phyloP scores from a whole-genome alignment of 2,113 vertebrate genomes.

The Parotia lawesii region DNA sequence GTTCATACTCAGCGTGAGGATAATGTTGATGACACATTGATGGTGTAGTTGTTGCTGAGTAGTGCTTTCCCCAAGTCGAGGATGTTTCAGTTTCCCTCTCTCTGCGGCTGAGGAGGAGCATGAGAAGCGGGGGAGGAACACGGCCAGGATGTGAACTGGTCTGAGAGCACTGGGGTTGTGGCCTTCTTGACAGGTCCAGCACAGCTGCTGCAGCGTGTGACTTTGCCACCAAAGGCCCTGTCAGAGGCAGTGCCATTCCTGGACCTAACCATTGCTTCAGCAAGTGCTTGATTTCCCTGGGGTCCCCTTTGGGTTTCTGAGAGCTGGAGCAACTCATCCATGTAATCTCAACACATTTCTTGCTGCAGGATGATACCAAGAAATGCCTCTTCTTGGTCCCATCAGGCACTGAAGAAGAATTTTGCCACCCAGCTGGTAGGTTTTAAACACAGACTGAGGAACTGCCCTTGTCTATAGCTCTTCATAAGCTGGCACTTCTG shows the following conservation, averaged over 20 bases:
- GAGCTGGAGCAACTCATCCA: accelerated
- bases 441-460: background rate
- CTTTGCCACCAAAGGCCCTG: background rate
- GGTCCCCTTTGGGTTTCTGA: background rate
- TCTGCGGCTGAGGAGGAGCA: background rate
- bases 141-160: background rate
- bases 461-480: background rate
- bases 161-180: accelerated
- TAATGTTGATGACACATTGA: background rate
- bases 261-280: background rate
- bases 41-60: background rate
- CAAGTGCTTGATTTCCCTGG: background rate
- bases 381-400: background rate
- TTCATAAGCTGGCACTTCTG: background rate
- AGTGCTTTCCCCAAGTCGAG: background rate
- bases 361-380: background rate
- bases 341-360: background rate
- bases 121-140: background rate
- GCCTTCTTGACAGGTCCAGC: too few species aligned
- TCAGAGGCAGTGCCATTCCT: background rate
- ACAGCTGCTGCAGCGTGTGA: background rate
- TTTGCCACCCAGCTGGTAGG: background rate
- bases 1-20: background rate
- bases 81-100: background rate
- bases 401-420: background rate